A percentile compares a stretch with the other conserved stretches of the same genome.
phyloP scores from a whole-genome alignment of 2,113 vertebrate species.

The Puntigrus tetrazona region DNA sequence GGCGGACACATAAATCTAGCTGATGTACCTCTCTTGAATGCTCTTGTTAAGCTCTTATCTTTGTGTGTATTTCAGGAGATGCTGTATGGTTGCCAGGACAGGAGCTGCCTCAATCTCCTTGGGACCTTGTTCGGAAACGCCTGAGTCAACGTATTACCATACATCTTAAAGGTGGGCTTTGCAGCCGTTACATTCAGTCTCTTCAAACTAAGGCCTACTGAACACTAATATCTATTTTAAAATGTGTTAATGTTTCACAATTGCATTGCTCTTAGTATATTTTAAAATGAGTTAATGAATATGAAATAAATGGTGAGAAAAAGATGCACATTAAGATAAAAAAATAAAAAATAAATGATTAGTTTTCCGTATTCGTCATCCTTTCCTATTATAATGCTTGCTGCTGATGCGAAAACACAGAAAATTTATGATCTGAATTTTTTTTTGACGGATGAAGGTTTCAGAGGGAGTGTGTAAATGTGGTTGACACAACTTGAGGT shows the following conservation, averaged over 20 bases:
- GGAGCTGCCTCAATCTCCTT: slow-evolving; percentile 79
- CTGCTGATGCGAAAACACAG: no score
- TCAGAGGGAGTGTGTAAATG: no score
- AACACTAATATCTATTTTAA: neutral
- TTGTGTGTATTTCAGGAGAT: slow-evolving; percentile 75
- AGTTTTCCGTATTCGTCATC: no score
- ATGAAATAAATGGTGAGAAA: neutral
- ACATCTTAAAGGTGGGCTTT: slow-evolving; percentile 71
- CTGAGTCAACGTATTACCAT: slow-evolving; percentile 81
- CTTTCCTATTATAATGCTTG: no score
- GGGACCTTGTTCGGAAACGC: slow-evolving; percentile 89
- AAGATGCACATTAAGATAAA: no score
- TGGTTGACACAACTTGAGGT: no score
- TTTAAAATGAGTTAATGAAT: neutral
- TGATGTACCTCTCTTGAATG: neutral
- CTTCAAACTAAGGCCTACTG: neutral
- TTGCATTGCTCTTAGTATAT: no score
- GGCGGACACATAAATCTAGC: neutral
- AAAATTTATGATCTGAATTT: no score
- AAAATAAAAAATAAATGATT: no score
- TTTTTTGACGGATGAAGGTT: no score
- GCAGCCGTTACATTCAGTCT: neutral
- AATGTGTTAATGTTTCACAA: neutral
- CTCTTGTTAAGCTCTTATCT: neutral
- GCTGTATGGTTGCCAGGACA: slow-evolving; percentile 83